A percentile compares a stretch with the other conserved stretches of the same genome.
Evolutionary conservation across 2,888 invertebrate species (phyloP).

Genomic region (Hybos culiciformis): DNA sequence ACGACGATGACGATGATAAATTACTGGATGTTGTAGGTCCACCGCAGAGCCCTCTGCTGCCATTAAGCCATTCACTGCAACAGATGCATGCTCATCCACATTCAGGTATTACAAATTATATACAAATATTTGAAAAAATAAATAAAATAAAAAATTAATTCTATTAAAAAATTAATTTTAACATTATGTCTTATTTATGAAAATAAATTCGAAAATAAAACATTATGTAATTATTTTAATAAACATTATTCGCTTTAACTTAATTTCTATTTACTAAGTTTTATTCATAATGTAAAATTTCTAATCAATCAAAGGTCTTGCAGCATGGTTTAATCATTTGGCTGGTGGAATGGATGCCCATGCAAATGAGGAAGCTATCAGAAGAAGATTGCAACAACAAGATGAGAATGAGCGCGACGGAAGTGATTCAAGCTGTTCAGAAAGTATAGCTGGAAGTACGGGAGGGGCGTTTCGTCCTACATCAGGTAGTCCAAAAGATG

Average conservation of each 20-base stretch:
- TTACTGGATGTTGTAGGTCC: slow-evolving; percentile 79
- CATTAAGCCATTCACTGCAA: slow-evolving; percentile 37
- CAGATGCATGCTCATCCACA: slow-evolving; percentile 38
- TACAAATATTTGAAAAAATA: not conserved
- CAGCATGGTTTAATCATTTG: slow-evolving; percentile 52
- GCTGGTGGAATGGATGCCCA: slow-evolving; percentile 40
- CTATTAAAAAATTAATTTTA: not conserved
- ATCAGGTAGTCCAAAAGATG: slow-evolving; percentile 41
- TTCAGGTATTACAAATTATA: slow-evolving; percentile 34
- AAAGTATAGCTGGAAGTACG: slow-evolving; percentile 40
- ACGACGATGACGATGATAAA: slow-evolving; percentile 68
- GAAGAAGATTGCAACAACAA: slow-evolving; percentile 38
- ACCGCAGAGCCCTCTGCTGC: slow-evolving; percentile 64
- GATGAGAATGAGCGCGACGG: slow-evolving; percentile 54
- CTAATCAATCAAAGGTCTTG: slow-evolving; percentile 31
- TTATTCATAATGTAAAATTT: slow-evolving; percentile 11
- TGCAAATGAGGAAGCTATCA: slow-evolving; percentile 32
- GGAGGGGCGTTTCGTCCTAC: slow-evolving; percentile 37
- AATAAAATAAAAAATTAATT: not conserved
- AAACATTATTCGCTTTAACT: no score
- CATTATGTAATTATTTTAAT: not conserved
- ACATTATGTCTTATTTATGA: not conserved
- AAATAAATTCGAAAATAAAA: not conserved
- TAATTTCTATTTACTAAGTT: no score
- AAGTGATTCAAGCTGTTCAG: slow-evolving; percentile 61